A percentile compares a stretch with the other conserved stretches of the same genome.
Evolutionary conservation across 1,140 invertebrate species (phyloP).

Genomic region (Hycleus cichorii): DNA sequence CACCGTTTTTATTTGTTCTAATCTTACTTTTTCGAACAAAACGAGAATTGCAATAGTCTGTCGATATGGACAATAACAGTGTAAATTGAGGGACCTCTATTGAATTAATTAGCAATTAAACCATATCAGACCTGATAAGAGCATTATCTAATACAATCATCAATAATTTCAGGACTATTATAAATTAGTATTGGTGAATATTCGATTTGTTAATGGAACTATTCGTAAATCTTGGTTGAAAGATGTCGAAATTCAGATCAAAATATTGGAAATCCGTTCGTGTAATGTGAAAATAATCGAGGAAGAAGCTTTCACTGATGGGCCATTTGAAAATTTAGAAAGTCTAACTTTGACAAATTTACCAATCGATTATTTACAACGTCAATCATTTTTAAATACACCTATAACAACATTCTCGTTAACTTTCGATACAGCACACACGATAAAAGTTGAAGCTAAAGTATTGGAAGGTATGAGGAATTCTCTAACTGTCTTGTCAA

Average conservation of each 20-base stretch:
- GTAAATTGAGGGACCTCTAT: too few relatives aligned
- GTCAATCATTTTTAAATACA: neutral
- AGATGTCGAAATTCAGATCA: neutral
- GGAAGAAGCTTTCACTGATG: conserved; percentile 2
- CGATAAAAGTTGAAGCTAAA: neutral
- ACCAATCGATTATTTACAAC: neutral
- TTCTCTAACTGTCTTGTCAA: neutral
- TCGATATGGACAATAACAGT: too few relatives aligned
- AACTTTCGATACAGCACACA: neutral
- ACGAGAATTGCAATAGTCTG: too few relatives aligned
- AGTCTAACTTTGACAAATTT: conserved; percentile 3
- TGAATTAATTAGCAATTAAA: too few relatives aligned
- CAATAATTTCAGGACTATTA: neutral
- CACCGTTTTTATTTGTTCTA: too few relatives aligned
- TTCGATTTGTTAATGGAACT: neutral
- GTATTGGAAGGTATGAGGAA: neutral
- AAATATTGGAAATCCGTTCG: neutral
- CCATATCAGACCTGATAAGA: too few relatives aligned
- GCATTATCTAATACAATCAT: too few relatives aligned
- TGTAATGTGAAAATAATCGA: conserved; percentile 2
- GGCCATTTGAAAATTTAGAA: conserved; percentile 1
- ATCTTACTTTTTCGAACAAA: too few relatives aligned
- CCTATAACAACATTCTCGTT: neutral
- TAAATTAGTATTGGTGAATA: neutral
- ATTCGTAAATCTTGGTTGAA: conserved; percentile 5